phyloP scores from a whole-genome alignment of 2,888 invertebrate genomes.

The Crepidodera aurea region DNA sequence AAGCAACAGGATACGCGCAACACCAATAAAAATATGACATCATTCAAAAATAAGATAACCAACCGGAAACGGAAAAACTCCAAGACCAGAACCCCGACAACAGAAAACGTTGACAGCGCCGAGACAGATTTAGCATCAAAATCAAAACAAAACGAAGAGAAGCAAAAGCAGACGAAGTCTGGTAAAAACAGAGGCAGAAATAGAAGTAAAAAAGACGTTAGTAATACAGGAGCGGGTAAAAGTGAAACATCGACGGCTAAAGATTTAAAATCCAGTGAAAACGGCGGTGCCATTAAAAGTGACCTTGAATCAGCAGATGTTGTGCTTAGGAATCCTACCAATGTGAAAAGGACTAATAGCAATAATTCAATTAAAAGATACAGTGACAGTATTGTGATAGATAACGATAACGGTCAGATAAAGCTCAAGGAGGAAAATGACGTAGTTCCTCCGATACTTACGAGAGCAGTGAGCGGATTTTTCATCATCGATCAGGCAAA shows the following conservation, averaged over 20 bases:
- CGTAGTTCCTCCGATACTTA: slow-evolving; percentile 40
- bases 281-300: slow-evolving; percentile 40
- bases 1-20: slow-evolving; percentile 57
- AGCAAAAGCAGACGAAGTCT: slow-evolving; percentile 42
- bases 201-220: slow-evolving; percentile 43
- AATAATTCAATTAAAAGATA: slow-evolving; percentile 52
- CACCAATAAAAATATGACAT: slow-evolving; percentile 57
- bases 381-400: slow-evolving; percentile 59
- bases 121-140: slow-evolving; percentile 36
- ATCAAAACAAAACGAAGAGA: slow-evolving; percentile 40
- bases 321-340: slow-evolving; percentile 47
- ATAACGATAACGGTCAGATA: slow-evolving; percentile 39
- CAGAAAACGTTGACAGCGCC: slow-evolving; percentile 38
- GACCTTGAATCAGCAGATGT: slow-evolving; percentile 48
- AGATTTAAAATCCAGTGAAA: slow-evolving; percentile 3
- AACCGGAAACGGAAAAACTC: slow-evolving; percentile 59
- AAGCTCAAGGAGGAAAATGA: slow-evolving; percentile 43
- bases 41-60: slow-evolving; percentile 60
- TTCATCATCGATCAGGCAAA: slow-evolving; percentile 49
- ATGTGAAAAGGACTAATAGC: slow-evolving; percentile 37
- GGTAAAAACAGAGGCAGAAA: slow-evolving; percentile 44
- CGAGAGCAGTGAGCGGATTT: slow-evolving; percentile 53
- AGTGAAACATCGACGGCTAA: slow-evolving; percentile 1
- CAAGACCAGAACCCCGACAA: slow-evolving; percentile 45
- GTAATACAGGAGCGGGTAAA: slow-evolving; percentile 17